Base-by-base conservation (phyloP, 1,140 invertebrate genomes). In the Zaprionus kolodkinae region DNA sequence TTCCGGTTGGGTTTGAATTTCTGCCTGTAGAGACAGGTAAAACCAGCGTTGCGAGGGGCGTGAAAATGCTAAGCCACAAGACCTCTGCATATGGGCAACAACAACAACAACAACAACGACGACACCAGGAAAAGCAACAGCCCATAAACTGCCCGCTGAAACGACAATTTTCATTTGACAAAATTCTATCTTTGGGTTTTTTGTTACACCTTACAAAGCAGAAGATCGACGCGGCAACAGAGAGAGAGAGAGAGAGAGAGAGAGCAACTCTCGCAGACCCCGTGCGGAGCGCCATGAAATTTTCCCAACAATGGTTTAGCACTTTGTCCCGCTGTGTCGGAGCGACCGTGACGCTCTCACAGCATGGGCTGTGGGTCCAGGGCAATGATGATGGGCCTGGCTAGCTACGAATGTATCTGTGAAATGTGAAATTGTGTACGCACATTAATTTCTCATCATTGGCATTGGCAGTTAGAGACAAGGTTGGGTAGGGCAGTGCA, bases 391-490 rank as follows among this genome's bases (percentile, higher is more conserved):
- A 72, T 70, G 40, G 60, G 27, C 60, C 21, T 21, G 21, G n/a
- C n/a, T n/a, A n/a, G n/a, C n/a, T n/a, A n/a, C n/a, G n/a, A n/a
- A n/a, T n/a, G n/a, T n/a, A 73, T 78, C 62, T 70, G 45, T 72
- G 57, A 73, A 70, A 76, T 78, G 66, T 88, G 84, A 78, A 78
- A 80, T 80, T 71, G 76, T 74, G 78, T 78, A 80, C 78, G 77
- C 86, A 85, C 85, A 89, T 89, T 89, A 89, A 89, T 89, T 89
- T 89, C 85, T 89, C 85, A 89, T 89, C 85, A 89, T 89, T 89
- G 72, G 57, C 72, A 75, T 54, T 75, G 77, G 74, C 75, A 77
- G 45, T n/a, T 11, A 48, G 45, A n/a, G 10, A 12, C 33, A 50
- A 7, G 45, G 45, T 7, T 17, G 15, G 43, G n/a, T 45, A 21